phyloP scores from a whole-genome alignment of 2,888 invertebrate genomes.

The Mesodorylaimus sp. region DNA sequence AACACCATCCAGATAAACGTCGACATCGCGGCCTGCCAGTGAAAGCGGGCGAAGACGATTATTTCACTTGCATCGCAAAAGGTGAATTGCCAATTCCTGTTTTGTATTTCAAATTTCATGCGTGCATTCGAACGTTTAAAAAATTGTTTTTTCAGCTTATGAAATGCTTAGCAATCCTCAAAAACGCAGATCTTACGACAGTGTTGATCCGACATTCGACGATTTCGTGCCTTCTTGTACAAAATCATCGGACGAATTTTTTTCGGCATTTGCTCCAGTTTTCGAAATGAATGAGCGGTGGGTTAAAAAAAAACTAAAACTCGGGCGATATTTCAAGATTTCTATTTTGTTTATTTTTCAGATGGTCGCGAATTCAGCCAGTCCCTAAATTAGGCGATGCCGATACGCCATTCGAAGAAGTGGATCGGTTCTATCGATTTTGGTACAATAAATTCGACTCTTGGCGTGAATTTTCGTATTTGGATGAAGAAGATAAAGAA shows the following conservation, averaged over 20 bases:
- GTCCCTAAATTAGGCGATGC: constrained; percentile 63
- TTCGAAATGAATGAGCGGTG: constrained; percentile 40
- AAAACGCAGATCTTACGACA: constrained; percentile 77
- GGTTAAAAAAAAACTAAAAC: not conserved
- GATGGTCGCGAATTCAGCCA: constrained; percentile 74
- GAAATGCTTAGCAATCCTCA: constrained; percentile 63
- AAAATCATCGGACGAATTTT: constrained; percentile 53
- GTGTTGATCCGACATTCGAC: constrained; percentile 82
- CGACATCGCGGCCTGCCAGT: constrained; percentile 60
- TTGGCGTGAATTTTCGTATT: constrained; percentile 95
- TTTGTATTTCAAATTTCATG: no score
- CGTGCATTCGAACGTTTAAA: no score
- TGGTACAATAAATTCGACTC: constrained; percentile 94
- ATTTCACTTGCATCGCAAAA: constrained; percentile 94
- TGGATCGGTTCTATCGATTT: constrained; percentile 84
- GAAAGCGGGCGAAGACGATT: constrained; percentile 67
- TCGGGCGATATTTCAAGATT: not conserved
- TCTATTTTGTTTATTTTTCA: constrained; percentile 17
- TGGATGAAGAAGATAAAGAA: constrained; percentile 96
- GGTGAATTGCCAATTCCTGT: constrained; percentile 24
- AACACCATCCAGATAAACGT: constrained; percentile 95
- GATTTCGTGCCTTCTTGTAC: constrained; percentile 61
- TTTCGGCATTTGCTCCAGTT: constrained; percentile 36
- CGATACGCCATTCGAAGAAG: constrained; percentile 57
- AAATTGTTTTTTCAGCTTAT: constrained; percentile 53